Base-by-base conservation (phyloP, 2,797 vertebrate genomes). In the Pelodytes ibericus region DNA sequence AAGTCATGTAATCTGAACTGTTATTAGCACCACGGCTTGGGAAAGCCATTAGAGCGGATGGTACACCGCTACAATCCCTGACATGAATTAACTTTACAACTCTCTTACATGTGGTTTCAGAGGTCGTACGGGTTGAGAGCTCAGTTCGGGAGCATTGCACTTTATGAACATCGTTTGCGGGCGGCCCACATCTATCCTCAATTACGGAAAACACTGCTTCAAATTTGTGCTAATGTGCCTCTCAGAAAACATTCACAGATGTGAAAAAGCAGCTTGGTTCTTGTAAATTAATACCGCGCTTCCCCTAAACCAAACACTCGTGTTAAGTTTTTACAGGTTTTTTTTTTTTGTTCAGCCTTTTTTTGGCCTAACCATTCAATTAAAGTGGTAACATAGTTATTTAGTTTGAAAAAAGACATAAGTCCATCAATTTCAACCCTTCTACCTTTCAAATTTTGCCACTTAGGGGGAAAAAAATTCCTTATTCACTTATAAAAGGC, bases 191-290 rank as follows among this genome's bases (percentile, higher is more conserved):
- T 49, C 33, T 44, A 71, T 65, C 60, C 61, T 39, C 39, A 77
- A 72, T 77, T 77, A 77, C 0, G 51, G 75, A 26, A n/a, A 63
- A 66, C 69, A 47, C 61, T 66, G 68, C 29, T 77, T 77, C 47
- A 31, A 39, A 71, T 77, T 71, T 72, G 60, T 72, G 27, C 39
- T 77, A 77, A 71, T 76, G 66, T 27, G 59, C 25, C 59, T 77
- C 31, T 44, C 27, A 47, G 63, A 61, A 77, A 77, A 59, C 66
- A 30, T 65, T 66, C 29, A 59, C 75, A 77, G 68, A 77, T 77
- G 75, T 77, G 60, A 47, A 71, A 66, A n/a, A 51, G 25, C 49
- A 44, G 44, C 33, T 13, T 33, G 20, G 2, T 16, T 20, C 11
- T 13, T 51, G 18, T 11, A 51, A 51, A 51, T 58, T 65, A 60